These are phyloP conservation scores for Abramis brama DNA, from an alignment of 2,113 vertebrate species.

Conservation along the genomic window DNA sequence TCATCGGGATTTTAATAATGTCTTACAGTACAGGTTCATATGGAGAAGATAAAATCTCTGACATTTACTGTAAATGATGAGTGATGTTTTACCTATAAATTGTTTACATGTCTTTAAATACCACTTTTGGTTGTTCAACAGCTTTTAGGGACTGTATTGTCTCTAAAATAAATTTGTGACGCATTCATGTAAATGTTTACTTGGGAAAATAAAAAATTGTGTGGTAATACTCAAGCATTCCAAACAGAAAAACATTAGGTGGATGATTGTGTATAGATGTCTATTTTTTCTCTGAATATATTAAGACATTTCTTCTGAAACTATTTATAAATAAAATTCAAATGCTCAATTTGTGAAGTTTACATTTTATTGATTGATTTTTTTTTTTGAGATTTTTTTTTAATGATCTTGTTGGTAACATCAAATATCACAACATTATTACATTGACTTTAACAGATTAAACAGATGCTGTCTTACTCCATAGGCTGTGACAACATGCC, in stretches of 20 bases:
- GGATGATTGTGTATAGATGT: background rate
- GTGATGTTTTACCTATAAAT: background rate
- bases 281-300: background rate
- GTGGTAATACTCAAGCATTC: background rate
- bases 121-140: conserved; percentile 22
- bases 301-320: background rate
- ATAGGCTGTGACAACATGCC: background rate
- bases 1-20: conserved; percentile 6
- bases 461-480: too few species aligned
- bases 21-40: background rate
- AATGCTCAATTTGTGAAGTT: background rate
- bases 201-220: background rate
- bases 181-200: background rate
- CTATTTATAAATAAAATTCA: conserved; percentile 34
- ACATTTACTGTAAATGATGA: background rate
- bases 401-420: background rate
- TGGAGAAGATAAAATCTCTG: background rate
- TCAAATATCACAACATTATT: background rate
- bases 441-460: background rate
- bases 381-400: background rate
- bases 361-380: background rate
- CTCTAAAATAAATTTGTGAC: background rate
- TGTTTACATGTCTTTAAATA: conserved; percentile 43
- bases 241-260: background rate
- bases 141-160: conserved; percentile 4